phyloP scores from a whole-genome alignment of 2,113 vertebrate species.

The Channa maculata region DNA sequence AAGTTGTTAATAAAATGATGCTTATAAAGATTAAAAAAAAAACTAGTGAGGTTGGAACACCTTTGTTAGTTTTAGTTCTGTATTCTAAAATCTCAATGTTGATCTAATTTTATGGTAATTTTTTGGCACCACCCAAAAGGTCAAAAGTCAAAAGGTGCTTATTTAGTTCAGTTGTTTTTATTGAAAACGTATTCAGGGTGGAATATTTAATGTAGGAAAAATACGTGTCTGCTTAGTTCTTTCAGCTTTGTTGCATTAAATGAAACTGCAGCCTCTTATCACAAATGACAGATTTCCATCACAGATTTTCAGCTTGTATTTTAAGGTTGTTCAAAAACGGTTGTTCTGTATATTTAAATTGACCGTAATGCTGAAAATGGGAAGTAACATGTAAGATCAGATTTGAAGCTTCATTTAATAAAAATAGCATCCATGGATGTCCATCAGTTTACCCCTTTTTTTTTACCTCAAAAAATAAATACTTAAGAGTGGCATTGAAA shows the following conservation, averaged over 20 bases:
- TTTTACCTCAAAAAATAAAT: slow-evolving; percentile 13
- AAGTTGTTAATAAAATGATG: background rate
- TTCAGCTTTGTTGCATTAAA: background rate
- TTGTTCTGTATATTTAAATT: background rate
- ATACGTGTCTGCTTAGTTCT: background rate
- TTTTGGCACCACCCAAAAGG: slow-evolving; percentile 27
- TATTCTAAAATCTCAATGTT: slow-evolving; percentile 12
- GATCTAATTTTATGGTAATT: slow-evolving; percentile 16
- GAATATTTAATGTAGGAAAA: background rate
- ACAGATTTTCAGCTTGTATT: too few relatives aligned
- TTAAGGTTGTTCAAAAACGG: too few relatives aligned
- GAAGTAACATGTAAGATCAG: background rate
- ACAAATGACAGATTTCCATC: too few relatives aligned
- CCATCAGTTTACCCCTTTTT: background rate
- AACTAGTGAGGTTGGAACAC: background rate
- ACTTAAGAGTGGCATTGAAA: slow-evolving; percentile 22
- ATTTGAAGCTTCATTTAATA: background rate
- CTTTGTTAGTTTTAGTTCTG: slow-evolving; percentile 5
- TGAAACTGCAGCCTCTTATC: background rate
- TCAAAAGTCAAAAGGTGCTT: slow-evolving; percentile 38
- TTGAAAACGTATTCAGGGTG: slow-evolving; percentile 22
- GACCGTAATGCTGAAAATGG: background rate
- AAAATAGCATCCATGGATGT: background rate
- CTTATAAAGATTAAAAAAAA: background rate
- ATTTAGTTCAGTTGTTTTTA: slow-evolving; percentile 20